A percentile compares a stretch with the other conserved stretches of the same genome.
Conservation (phyloP, 1,140 invertebrate genomes). For the Mactra quadrangularis region DNA sequence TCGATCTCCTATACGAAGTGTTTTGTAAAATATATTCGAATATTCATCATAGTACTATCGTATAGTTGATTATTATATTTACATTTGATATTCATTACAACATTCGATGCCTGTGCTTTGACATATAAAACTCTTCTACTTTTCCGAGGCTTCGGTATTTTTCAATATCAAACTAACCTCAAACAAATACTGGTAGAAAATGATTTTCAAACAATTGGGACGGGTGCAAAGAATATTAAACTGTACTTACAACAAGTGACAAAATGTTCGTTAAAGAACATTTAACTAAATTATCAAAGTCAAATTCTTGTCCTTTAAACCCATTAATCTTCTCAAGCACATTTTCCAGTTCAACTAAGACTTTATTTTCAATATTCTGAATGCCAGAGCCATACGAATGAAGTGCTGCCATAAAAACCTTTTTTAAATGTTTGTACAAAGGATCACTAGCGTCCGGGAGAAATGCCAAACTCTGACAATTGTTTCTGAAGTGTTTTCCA, state of each 20-base stretch:
- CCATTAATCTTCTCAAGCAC: background rate
- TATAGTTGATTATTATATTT: too few species aligned
- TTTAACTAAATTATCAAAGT: background rate
- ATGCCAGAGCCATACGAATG: background rate
- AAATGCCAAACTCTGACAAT: background rate
- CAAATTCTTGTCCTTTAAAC: background rate
- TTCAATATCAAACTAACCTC: too few species aligned
- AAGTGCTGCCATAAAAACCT: background rate
- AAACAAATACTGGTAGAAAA: too few species aligned
- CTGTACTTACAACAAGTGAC: conserved; percentile 11
- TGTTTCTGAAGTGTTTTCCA: background rate
- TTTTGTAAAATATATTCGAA: too few species aligned
- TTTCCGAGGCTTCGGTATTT: too few species aligned
- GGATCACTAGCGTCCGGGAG: background rate
- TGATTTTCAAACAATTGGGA: too few species aligned
- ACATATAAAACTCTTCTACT: too few species aligned
- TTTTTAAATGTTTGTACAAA: background rate
- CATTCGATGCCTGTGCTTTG: too few species aligned
- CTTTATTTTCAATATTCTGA: background rate
- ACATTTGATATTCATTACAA: too few species aligned
- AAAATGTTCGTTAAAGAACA: background rate
- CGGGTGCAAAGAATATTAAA: too few species aligned
- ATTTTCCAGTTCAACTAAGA: background rate
- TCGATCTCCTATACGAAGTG: too few species aligned
- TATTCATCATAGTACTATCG: too few species aligned